Evolutionary conservation across 2,113 vertebrate genomes (phyloP).

Genomic region (Pteropus alecto): DNA sequence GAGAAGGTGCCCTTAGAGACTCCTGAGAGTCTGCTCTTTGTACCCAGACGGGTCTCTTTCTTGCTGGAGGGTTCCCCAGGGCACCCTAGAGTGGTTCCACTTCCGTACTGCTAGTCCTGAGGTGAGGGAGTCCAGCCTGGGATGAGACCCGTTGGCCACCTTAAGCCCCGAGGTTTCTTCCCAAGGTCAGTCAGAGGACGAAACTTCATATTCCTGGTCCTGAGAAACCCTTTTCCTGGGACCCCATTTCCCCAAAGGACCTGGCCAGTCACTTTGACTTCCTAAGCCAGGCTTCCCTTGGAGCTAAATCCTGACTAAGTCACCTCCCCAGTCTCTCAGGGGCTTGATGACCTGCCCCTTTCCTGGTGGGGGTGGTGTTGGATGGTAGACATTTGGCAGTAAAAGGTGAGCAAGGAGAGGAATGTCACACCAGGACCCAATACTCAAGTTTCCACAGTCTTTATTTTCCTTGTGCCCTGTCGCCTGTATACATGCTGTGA

Average conservation of each 20-base stretch:
- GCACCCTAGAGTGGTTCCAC: background rate
- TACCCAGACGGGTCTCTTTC: background rate
- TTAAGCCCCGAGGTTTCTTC: background rate
- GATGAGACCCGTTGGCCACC: background rate
- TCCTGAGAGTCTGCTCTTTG: background rate
- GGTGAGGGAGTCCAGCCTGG: background rate
- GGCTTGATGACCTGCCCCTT: background rate
- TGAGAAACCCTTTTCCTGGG: background rate
- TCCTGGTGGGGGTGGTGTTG: background rate
- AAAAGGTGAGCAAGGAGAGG: conserved; percentile 59
- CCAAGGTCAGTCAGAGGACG: background rate
- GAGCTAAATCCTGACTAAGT: conserved; percentile 1
- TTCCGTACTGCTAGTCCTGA: background rate
- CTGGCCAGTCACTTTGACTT: background rate
- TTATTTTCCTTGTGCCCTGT: conserved; percentile 84
- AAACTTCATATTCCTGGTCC: background rate
- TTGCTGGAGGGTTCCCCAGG: background rate
- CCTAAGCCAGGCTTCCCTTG: background rate
- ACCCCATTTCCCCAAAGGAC: background rate
- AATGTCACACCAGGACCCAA: conserved; percentile 76
- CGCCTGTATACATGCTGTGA: conserved; percentile 79
- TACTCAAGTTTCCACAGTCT: conserved; percentile 75
- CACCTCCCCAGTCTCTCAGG: background rate
- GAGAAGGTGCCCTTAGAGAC: background rate
- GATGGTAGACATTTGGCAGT: conserved; percentile 45